Base-by-base conservation (phyloP, 1,140 invertebrate genomes). In the Drosophila saltans region DNA sequence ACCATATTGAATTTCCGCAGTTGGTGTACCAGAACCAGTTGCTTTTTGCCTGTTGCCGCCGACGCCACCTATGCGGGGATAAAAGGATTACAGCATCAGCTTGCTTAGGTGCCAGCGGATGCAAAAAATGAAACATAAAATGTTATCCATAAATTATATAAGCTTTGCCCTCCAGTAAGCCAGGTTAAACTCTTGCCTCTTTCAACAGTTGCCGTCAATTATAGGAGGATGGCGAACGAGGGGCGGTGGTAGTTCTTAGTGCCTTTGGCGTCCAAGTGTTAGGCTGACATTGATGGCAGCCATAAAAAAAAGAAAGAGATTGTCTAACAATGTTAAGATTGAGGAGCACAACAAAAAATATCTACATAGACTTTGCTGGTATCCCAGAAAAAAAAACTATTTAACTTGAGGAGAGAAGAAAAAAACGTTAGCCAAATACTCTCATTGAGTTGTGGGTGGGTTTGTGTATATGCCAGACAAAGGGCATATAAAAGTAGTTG, bases 241-340 rank as follows among this genome's bases (percentile, higher is more conserved):
- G 33, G 33, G 3, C 6, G 41, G 41, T n/a, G 1, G 41, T 3
- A 4, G 11, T 36, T 36, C 33, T 36, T 36, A 5, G 33, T 36
- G 41, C 41, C 41, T 1, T 3, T n/a, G 41, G 16, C 45, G 24
- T 3, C 21, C 45, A 21, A 26, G 21, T 52, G 45, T 52, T 21
- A 52, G 45, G 2, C 45, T 52, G 45, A 52, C 45, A 52, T 52
- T 52, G 45, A 52, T 52, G 45, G 45, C 45, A 52, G 45, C 45
- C 45, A 52, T 52, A 52, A 52, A 52, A 52, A 52, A 10, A 21
- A 52, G 45, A 52, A 52, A 10, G 45, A 52, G 45, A 52, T 52
- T 52, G 45, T 52, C 21, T 26, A 10, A 52, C 24, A 24, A 52
- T 52, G 45, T 52, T 48, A 7, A 48, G 45, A 48, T 24, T 26